Evolutionary conservation across 2,888 invertebrate species (phyloP).

Genomic region (Drosophila villosipedis): DNA sequence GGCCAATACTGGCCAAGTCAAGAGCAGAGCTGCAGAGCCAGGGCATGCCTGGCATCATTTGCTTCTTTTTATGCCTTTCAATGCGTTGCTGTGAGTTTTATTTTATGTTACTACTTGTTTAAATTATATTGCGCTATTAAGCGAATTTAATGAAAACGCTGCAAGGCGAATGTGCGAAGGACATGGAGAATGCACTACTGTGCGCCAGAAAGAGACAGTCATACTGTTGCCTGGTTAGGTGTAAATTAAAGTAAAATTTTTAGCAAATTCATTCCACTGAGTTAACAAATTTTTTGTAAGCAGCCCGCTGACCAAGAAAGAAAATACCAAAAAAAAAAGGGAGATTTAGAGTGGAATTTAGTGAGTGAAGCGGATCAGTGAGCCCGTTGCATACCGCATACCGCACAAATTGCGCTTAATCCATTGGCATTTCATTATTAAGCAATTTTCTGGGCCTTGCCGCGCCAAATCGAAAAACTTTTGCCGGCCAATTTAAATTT

Average conservation of each 20-base stretch:
- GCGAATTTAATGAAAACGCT: conserved; percentile 84
- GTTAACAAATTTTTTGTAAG: conserved; percentile 34
- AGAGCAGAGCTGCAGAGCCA: conserved; percentile 2
- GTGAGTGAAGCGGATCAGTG: conserved; percentile 47
- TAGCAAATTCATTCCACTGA: conserved; percentile 54
- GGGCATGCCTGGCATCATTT: conserved; percentile 64
- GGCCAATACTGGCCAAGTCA: conserved; percentile 8
- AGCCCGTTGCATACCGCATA: conserved; percentile 47
- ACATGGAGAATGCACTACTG: conserved; percentile 4
- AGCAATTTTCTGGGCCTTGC: conserved; percentile 71
- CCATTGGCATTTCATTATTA: conserved; percentile 81
- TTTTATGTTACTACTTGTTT: conserved; percentile 82
- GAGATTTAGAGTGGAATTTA: conserved; percentile 54
- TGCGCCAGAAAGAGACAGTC: conserved; percentile 7
- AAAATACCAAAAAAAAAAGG: conserved; percentile 1
- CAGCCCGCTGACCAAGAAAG: background rate
- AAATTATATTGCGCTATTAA: conserved; percentile 84
- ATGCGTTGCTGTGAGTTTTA: conserved; percentile 79
- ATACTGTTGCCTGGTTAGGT: conserved; percentile 63
- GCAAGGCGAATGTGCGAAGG: conserved; percentile 60
- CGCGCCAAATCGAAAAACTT: conserved; percentile 44
- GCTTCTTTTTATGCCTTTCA: conserved; percentile 72
- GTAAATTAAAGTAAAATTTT: conserved; percentile 79
- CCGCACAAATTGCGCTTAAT: conserved; percentile 79
- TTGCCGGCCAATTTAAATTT: conserved; percentile 76